Percentiles rank a stretch among this genome's conserved stretches.
These are phyloP conservation scores for Tinea semifulvella DNA, from an alignment of 2,888 invertebrate genomes.

Conservation along the genomic window DNA sequence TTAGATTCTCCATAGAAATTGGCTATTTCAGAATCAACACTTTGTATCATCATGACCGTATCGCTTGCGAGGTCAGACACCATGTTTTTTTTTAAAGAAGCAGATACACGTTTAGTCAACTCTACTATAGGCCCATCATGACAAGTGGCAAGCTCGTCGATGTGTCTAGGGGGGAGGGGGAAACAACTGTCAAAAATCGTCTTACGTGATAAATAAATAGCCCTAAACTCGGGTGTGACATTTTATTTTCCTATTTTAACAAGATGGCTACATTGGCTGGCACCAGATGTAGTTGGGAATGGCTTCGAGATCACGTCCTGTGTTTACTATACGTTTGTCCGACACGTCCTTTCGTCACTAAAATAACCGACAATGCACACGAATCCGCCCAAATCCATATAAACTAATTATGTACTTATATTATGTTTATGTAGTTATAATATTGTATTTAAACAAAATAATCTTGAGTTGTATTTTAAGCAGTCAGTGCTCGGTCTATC, in stretches of 20 bases:
- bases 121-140: no score
- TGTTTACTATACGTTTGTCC: constrained; percentile 17
- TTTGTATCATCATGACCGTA: no score
- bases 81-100: no score
- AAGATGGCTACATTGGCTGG: constrained; percentile 43
- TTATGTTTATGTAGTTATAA: background rate
- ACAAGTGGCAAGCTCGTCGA: no score
- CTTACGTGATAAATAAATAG: no score
- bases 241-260: background rate
- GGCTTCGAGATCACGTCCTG: constrained; percentile 44
- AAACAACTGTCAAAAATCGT: no score
- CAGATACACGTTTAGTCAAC: no score
- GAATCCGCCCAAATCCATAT: background rate
- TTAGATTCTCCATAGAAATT: no score
- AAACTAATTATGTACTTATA: background rate
- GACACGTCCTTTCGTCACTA: background rate
- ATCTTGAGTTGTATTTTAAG: background rate
- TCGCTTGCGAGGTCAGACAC: no score
- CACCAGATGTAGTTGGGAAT: constrained; percentile 41
- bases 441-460: background rate
- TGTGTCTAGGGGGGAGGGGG: no score
- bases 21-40: no score
- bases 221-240: no score
- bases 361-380: background rate
- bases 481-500: constrained; percentile 1